Conservation (phyloP, 2,888 invertebrate species). For the Ophion ellenae region DNA sequence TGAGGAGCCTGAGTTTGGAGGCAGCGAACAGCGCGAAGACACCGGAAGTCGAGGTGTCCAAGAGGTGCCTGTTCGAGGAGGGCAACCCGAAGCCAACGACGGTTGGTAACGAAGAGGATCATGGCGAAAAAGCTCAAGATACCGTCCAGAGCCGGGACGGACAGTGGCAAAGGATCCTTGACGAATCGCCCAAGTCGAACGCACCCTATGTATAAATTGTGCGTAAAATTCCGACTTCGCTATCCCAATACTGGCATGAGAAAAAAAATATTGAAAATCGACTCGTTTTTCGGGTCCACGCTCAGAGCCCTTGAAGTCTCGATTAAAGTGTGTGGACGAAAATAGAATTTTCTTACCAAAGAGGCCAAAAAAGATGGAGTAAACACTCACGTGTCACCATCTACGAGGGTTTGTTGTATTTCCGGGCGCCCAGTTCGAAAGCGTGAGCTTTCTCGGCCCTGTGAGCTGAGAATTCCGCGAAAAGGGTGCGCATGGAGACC, state of each 20-base stretch:
- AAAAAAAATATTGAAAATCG: no score
- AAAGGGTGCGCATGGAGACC: constrained; percentile 89
- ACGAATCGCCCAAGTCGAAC: not conserved
- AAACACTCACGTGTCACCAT: constrained; percentile 36
- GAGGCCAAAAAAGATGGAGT: not conserved
- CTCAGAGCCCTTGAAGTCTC: not conserved
- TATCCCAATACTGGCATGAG: no score
- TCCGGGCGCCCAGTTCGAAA: constrained; percentile 69
- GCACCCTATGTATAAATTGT: no score
- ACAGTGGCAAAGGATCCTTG: not conserved
- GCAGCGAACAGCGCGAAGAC: not conserved
- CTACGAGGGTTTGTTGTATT: constrained; percentile 53
- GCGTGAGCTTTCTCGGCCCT: constrained; percentile 87
- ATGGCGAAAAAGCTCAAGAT: not conserved
- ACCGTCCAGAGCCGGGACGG: not conserved
- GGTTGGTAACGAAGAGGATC: not conserved
- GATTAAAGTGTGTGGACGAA: not conserved
- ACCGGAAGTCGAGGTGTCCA: not conserved
- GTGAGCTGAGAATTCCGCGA: constrained; percentile 91
- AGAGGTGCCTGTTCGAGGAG: not conserved
- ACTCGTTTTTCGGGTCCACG: no score
- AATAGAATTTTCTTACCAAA: not conserved
- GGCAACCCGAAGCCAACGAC: not conserved
- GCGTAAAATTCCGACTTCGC: no score
- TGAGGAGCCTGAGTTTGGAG: constrained; percentile 74